These are phyloP conservation scores for Argya squamiceps DNA, from an alignment of 2,797 vertebrate genomes.

Conservation along the genomic window DNA sequence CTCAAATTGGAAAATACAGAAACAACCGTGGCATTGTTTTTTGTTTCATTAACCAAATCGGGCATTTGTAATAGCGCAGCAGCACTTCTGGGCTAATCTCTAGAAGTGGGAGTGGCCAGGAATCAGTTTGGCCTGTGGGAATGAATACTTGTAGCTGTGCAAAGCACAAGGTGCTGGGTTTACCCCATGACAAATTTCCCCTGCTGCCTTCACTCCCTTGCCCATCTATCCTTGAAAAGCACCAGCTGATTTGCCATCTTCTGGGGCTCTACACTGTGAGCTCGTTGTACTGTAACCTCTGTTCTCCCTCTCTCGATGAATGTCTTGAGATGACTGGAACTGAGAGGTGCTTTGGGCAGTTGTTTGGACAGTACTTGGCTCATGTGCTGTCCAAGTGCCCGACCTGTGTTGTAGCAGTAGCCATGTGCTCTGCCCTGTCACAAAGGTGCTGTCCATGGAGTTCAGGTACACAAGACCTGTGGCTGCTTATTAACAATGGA, in stretches of 20 bases:
- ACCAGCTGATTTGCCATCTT: background rate
- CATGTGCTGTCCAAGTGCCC: background rate
- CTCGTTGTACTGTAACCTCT: background rate
- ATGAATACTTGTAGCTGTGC: background rate
- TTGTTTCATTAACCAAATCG: conserved; percentile 49
- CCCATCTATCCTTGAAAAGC: background rate
- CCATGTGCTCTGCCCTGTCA: background rate
- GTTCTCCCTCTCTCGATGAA: rapidly evolving
- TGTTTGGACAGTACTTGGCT: background rate
- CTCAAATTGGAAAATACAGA: conserved; percentile 51
- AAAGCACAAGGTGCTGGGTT: background rate
- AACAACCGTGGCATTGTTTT: conserved; percentile 16
- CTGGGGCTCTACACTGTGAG: background rate
- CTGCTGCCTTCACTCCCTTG: background rate
- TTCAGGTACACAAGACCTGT: background rate
- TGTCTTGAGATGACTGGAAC: background rate
- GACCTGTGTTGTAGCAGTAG: background rate
- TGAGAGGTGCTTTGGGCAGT: background rate
- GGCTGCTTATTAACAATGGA: background rate
- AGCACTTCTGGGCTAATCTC: background rate
- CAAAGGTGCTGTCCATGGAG: background rate
- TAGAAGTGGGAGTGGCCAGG: background rate
- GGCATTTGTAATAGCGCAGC: background rate
- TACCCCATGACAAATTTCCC: background rate
- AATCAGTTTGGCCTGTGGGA: background rate